Percentiles rank a stretch among this genome's conserved stretches.
These are phyloP conservation scores for Pemphigus obesinymphae DNA, from an alignment of 1,140 invertebrate species.

Conservation along the genomic window DNA sequence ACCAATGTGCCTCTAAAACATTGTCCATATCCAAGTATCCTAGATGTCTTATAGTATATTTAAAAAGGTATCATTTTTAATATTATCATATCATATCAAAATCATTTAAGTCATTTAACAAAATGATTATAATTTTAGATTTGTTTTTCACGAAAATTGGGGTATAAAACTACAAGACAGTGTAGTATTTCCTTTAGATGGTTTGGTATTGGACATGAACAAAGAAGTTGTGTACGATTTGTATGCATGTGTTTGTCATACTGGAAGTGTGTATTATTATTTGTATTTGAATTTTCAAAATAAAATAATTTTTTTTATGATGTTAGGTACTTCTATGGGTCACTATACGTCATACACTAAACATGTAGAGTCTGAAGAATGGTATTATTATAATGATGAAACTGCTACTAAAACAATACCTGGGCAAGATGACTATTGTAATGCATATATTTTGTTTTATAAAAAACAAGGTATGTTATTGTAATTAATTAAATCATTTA, in stretches of 20 bases:
- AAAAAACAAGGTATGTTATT: constrained; percentile 55
- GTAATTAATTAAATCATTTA: not conserved
- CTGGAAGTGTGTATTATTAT: constrained; percentile 57
- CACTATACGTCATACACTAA: constrained; percentile 67
- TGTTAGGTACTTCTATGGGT: constrained; percentile 61
- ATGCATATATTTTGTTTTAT: constrained; percentile 68
- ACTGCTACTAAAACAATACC: constrained; percentile 58
- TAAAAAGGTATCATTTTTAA: constrained; percentile 68
- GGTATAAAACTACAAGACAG: constrained; percentile 67
- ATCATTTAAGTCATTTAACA: not conserved
- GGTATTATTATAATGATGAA: constrained; percentile 69
- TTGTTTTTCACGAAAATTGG: constrained; percentile 65
- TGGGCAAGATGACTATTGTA: constrained; percentile 60
- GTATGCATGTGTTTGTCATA: constrained; percentile 67
- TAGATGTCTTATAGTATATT: constrained; percentile 66
- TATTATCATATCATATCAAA: too few relatives aligned
- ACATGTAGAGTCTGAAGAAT: constrained; percentile 59
- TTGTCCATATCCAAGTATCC: constrained; percentile 66
- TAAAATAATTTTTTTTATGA: constrained; percentile 44
- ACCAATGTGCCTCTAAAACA: constrained; percentile 67
- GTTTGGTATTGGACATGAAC: constrained; percentile 48
- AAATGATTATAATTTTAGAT: constrained; percentile 53
- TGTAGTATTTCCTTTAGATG: constrained; percentile 62
- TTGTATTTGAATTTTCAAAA: constrained; percentile 15
- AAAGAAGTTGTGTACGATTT: constrained; percentile 58